Conservation (phyloP, 2,113 vertebrate species). For the Corythoichthys intestinalis region DNA sequence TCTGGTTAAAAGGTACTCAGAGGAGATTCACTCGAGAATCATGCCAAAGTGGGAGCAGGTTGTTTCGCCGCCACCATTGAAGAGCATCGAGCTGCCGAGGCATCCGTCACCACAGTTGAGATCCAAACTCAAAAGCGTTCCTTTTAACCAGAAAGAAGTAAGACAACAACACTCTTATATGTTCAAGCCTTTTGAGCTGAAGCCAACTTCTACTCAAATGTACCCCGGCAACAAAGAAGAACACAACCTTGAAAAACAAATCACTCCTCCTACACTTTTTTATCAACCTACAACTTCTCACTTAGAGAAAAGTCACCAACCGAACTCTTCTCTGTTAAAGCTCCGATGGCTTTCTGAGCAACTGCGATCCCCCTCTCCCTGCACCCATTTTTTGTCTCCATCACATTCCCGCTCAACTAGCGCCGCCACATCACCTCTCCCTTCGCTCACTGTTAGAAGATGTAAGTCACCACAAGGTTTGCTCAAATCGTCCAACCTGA, state of each 20-base stretch:
- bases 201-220: not conserved
- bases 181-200: slow-evolving; percentile 17
- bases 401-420: slow-evolving; percentile 2
- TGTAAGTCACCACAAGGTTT: slow-evolving; percentile 27
- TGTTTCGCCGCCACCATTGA: slow-evolving; percentile 36
- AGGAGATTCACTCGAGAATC: slow-evolving; percentile 12
- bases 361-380: slow-evolving; percentile 31
- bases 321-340: slow-evolving; percentile 42
- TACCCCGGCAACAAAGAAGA: slow-evolving; percentile 14
- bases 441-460: slow-evolving; percentile 15
- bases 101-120: slow-evolving; percentile 34
- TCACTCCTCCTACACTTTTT: slow-evolving; percentile 9
- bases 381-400: slow-evolving; percentile 10
- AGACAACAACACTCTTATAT: slow-evolving; percentile 3
- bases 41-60: slow-evolving; percentile 25
- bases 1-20: slow-evolving; percentile 13
- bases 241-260: slow-evolving; percentile 24
- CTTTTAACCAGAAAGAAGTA: slow-evolving; percentile 14
- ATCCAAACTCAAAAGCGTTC: slow-evolving; percentile 33
- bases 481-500: slow-evolving; percentile 47
- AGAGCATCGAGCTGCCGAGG: slow-evolving; percentile 9
- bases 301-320: slow-evolving; percentile 4
- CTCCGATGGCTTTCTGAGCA: slow-evolving; percentile 47
- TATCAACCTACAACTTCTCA: slow-evolving; percentile 2
- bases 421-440: slow-evolving; percentile 12